These are phyloP conservation scores for Phoenicopterus ruber DNA, from an alignment of 2,113 vertebrate species.

Conservation along the genomic window DNA sequence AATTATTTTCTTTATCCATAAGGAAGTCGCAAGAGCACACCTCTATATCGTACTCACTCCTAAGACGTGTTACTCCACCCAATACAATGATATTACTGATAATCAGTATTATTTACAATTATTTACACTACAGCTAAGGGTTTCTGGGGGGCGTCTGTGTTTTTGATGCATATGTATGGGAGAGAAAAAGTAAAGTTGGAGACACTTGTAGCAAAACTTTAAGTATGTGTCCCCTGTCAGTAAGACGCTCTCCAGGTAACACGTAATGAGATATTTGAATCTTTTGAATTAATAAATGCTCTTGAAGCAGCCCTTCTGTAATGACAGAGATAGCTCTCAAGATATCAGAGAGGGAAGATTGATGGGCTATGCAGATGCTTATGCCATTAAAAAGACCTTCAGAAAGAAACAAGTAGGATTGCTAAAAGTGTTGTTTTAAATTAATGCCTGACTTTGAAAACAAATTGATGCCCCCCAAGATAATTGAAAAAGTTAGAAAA, in stretches of 20 bases:
- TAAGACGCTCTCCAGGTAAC: neutral
- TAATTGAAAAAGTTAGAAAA: conserved; percentile 41
- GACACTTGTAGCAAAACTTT: neutral
- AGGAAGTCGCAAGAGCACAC: neutral
- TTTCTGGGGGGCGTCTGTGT: neutral
- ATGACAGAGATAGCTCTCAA: conserved; percentile 30
- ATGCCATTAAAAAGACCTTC: conserved; percentile 49
- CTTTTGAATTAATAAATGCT: conserved; percentile 42
- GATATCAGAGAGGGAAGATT: conserved; percentile 33
- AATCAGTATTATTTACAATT: neutral
- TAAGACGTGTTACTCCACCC: neutral
- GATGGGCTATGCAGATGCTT: conserved; percentile 49
- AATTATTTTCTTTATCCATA: neutral
- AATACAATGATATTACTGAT: neutral
- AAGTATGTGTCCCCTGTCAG: neutral
- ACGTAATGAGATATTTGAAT: conserved; percentile 12
- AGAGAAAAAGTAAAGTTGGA: neutral
- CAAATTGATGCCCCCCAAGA: conserved; percentile 31
- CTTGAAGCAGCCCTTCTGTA: neutral
- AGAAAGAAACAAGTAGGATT: neutral
- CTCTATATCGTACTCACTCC: accelerated
- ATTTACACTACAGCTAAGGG: accelerated
- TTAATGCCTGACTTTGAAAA: conserved; percentile 44
- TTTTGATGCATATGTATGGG: neutral
- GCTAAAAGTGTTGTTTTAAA: conserved; percentile 12